Evolutionary conservation across 2,797 vertebrate genomes (phyloP), one percentile per base, ranked within the genome.

Genomic region (Astyanax mexicanus): DNA sequence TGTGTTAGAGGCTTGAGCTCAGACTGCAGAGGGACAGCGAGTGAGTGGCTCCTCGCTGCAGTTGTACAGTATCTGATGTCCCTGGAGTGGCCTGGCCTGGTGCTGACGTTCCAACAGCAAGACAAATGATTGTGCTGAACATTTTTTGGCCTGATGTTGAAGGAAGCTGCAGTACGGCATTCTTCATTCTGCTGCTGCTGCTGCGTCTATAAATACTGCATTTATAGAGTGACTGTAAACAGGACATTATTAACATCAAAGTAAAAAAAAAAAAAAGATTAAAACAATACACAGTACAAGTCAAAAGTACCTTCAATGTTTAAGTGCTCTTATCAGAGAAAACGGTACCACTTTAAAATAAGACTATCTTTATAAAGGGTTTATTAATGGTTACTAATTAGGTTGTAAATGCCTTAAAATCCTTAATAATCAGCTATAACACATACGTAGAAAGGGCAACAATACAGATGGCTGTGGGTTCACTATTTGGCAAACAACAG

Each of bases 41-140:
- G 37, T 17, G 11, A 68, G 32, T 47, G 44, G 45, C 51, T 58
- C n/a, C 8, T 58, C 23, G 5, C 19, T 49, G 38, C 27, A 64
- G 15, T 51, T 55, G 44, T 75, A 73, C 62, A 75, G 75, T 69
- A 75, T 75, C 75, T 75, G 72, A 80, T 78, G 55, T 80, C 75
- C 75, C 80, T 45, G 37, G 74, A 78, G 78, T 62, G 58, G 52
- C 66, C 32, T 72, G 13, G 57, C 54, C 6, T 74, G 55, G 7
- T 51, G 57, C 37, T 65, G 44, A 75, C 27, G 44, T 66, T 42
- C 57, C 75, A 82, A 80, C 77, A 72, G 55, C 52, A 77, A 80
- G 80, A 84, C 74, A 75, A 81, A 80, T 83, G 75, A 78, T 72
- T 66, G 75, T 75, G 69, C 67, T 57, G 4, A 11, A 47, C n/a